Percentiles rank a stretch among this genome's conserved stretches.
Conservation (phyloP, 2,888 invertebrate species). For the Tanypteryx hageni region DNA sequence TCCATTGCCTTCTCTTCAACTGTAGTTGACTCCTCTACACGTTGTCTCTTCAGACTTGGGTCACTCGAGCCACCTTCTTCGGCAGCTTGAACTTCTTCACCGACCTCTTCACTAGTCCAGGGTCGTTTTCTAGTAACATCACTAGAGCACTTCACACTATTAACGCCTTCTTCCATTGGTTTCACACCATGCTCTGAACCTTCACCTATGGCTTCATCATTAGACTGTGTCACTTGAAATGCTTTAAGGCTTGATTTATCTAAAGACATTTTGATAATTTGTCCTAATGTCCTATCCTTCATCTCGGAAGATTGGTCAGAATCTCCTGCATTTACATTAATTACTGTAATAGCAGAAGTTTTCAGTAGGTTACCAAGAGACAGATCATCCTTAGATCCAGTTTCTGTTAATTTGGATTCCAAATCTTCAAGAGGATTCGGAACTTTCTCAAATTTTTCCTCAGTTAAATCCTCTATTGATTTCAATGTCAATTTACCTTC, state of each 20-base stretch:
- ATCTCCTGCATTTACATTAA: neutral
- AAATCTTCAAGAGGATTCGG: neutral
- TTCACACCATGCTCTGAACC: neutral
- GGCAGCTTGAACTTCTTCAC: neutral
- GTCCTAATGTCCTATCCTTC: neutral
- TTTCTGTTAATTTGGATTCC: neutral
- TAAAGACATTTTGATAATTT: neutral
- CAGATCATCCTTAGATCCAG: neutral
- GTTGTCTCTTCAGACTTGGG: neutral
- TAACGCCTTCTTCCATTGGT: neutral
- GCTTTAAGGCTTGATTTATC: neutral
- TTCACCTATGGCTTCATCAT: neutral
- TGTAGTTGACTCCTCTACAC: neutral
- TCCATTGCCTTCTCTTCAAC: neutral
- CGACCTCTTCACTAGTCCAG: neutral
- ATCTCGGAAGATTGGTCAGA: too few relatives aligned
- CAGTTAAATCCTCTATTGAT: constrained; percentile 36
- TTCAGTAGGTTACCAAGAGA: neutral
- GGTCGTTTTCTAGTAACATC: neutral
- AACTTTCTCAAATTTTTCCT: neutral
- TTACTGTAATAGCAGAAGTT: neutral
- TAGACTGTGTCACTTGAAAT: neutral
- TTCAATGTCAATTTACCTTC: constrained; percentile 30
- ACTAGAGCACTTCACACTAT: neutral
- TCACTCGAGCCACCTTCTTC: neutral